Percentiles rank a stretch among this genome's conserved stretches.
These are phyloP conservation scores for Pogonus chalceus DNA, from an alignment of 1,140 invertebrate species.

Conservation along the genomic window DNA sequence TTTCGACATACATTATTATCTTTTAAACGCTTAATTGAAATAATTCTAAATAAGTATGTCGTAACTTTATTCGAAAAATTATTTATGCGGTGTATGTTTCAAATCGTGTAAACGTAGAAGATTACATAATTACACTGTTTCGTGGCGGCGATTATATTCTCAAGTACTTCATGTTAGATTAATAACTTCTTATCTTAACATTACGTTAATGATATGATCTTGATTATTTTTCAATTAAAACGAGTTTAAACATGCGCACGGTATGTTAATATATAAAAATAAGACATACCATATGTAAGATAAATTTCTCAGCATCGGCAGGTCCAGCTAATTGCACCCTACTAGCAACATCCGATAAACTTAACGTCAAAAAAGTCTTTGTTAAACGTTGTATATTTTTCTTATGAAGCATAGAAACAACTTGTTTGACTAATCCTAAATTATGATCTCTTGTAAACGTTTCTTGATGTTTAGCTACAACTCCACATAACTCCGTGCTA, in stretches of 20 bases:
- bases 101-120: no score
- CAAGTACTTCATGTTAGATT: constrained; percentile 3
- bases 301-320: constrained; percentile 84
- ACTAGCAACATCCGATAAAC: constrained; percentile 85
- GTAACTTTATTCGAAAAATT: no score
- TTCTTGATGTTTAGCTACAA: constrained; percentile 66
- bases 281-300: constrained; percentile 81
- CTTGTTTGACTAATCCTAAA: constrained; percentile 73
- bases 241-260: constrained; percentile 8
- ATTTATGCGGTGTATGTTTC: no score
- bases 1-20: no score
- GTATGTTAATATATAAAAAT: constrained; percentile 1
- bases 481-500: constrained; percentile 55
- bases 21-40: no score
- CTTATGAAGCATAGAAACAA: constrained; percentile 81
- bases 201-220: constrained; percentile 12
- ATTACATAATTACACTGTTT: no score
- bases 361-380: constrained; percentile 93
- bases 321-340: constrained; percentile 76
- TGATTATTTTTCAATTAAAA: no score
- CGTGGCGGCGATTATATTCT: no score
- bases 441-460: constrained; percentile 77
- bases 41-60: no score
- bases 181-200: no score
- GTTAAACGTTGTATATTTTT: constrained; percentile 95